Base-by-base conservation (phyloP, 2,888 invertebrate species). In the Hololepta plana region DNA sequence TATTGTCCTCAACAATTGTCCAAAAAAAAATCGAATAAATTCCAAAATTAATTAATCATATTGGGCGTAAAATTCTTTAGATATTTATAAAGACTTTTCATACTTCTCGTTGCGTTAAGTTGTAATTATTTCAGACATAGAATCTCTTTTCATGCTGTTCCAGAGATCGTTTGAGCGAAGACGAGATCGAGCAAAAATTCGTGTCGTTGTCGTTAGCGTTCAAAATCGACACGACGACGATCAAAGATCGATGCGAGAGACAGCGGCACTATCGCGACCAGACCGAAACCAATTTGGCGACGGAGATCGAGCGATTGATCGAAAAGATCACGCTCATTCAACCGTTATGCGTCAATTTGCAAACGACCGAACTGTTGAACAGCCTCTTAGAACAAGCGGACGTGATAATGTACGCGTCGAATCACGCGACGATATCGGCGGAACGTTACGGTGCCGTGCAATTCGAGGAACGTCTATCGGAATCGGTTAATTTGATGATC, bases 221-320 rank as follows among this genome's bases (percentile, higher is more conserved):
- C 46, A 59, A 61, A 35, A 67, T 66, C 24, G 69, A 69, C 43
- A 55, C 60, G 19, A 46, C 60, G 23, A 67, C 67, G 2, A 49
- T 68, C 24, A 53, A 55, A 29, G 57, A 61, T 37, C 45, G 69
- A 25, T 51, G 61, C 27, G 60, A 63, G 30, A 52, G 65, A 12
- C 67, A 67, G 40, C 55, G 58, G 35, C 49, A 66, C 26, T 57
- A 60, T 26, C 44, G 67, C 24, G 65, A 68, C 45, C 60, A 64
- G 37, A 64, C 66, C 0, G 68, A 69, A 44, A 54, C 51, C 31
- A 67, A 68, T 44, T 52, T 67, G 30, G 53, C 55, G 27, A 46
- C 46, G 20, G 67, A 68, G 46, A 50, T 67, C 17, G 51, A 57
- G 27, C 52, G 55, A 23, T 48, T 68, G 6, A 44, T 43, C 14